These are phyloP conservation scores for Macroglossus sobrinus DNA, from an alignment of 2,113 vertebrate genomes.

Conservation along the genomic window DNA sequence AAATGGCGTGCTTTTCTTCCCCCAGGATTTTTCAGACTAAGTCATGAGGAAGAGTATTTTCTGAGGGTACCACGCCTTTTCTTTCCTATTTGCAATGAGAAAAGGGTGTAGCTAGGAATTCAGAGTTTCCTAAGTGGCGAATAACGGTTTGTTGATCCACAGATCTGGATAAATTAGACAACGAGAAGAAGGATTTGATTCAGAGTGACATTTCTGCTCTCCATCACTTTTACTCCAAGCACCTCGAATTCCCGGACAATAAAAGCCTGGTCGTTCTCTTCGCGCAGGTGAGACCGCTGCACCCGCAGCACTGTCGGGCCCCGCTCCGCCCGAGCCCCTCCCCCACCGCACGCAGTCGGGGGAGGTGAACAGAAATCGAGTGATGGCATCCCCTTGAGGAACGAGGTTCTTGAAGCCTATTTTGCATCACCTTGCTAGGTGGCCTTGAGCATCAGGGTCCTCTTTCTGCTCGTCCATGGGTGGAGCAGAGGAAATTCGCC, in stretches of 20 bases:
- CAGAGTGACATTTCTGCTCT: slow-evolving; percentile 91
- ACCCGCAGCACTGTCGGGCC: neutral
- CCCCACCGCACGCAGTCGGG: neutral
- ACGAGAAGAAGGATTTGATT: slow-evolving; percentile 90
- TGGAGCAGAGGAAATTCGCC: neutral
- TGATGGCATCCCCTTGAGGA: neutral
- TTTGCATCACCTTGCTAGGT: neutral
- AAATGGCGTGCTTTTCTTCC: neutral
- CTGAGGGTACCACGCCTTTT: neutral
- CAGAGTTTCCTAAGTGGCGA: slow-evolving; percentile 20
- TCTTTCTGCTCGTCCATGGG: accelerated
- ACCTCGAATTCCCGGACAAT: slow-evolving; percentile 90
- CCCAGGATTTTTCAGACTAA: neutral
- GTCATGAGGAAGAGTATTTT: neutral
- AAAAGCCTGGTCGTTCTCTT: slow-evolving; percentile 88
- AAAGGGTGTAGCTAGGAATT: neutral
- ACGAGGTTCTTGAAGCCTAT: neutral
- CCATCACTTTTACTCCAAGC: slow-evolving; percentile 94
- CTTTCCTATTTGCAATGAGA: neutral
- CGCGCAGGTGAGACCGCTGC: slow-evolving; percentile 88
- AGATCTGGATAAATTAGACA: slow-evolving; percentile 95
- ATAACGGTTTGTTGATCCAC: slow-evolving; percentile 54
- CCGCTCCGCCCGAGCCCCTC: neutral
- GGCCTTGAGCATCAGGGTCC: neutral
- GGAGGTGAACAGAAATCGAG: neutral